These are phyloP conservation scores for Xiphydria camelus DNA, from an alignment of 2,888 invertebrate genomes.

Conservation along the genomic window DNA sequence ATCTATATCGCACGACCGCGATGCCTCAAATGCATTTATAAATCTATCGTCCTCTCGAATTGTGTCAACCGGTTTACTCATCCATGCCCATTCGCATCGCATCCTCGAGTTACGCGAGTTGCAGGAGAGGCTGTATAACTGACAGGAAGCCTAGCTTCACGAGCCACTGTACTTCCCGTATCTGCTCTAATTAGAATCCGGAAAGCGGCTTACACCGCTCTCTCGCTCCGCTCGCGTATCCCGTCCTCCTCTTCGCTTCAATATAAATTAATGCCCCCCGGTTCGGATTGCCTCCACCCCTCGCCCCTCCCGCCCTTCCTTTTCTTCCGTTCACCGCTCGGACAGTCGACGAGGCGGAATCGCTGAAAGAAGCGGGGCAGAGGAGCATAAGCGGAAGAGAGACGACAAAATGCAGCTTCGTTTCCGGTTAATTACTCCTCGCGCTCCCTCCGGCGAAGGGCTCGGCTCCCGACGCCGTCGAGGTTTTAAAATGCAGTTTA, in stretches of 20 bases:
- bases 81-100: too few species aligned
- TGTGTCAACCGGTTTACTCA: too few species aligned
- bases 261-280: slow-evolving; percentile 17
- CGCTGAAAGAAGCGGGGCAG: not conserved
- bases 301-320: too few species aligned
- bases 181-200: slow-evolving; percentile 21
- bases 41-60: too few species aligned
- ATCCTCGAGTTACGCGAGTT: too few species aligned
- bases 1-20: too few species aligned
- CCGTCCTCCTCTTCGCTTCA: slow-evolving; percentile 12
- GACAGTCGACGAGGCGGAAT: too few species aligned
- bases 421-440: slow-evolving; percentile 1
- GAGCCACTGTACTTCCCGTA: too few species aligned
- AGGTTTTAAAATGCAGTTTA: slow-evolving; percentile 1
- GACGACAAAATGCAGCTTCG: not conserved
- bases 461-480: not conserved
- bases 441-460: not conserved
- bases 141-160: too few species aligned
- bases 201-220: slow-evolving; percentile 15
- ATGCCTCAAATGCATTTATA: too few species aligned
- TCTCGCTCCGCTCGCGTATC: slow-evolving; percentile 12
- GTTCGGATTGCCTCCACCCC: not conserved
- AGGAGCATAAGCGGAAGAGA: slow-evolving; percentile 1
- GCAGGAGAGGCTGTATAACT: too few species aligned
- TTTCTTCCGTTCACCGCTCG: too few species aligned